Evolutionary conservation across 1,140 invertebrate species (phyloP).

Genomic region (Megathymus violae): DNA sequence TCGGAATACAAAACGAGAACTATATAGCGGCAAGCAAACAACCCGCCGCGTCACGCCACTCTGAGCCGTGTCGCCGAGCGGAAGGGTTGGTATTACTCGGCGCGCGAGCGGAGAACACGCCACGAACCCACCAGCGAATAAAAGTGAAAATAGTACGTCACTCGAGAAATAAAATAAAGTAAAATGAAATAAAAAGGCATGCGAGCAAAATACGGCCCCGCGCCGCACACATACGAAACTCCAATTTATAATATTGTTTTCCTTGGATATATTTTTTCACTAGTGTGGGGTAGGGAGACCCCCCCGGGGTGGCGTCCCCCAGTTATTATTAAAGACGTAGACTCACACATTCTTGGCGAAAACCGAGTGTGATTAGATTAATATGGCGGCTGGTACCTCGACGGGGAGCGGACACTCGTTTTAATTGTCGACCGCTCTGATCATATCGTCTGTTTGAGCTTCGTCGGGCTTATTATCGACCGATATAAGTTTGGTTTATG

Average conservation of each 20-base stretch:
- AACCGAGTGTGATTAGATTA: conserved; percentile 80
- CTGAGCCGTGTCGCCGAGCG: neutral
- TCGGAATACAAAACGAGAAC: conserved; percentile 33
- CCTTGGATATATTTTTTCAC: conserved; percentile 82
- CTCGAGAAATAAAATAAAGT: conserved; percentile 70
- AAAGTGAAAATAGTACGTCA: conserved; percentile 59
- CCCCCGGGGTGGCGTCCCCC: conserved; percentile 47
- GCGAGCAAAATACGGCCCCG: conserved; percentile 58
- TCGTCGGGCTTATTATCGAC: too few relatives aligned
- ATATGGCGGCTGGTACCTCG: conserved; percentile 57
- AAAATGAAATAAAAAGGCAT: conserved; percentile 70
- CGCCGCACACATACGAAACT: conserved; percentile 52
- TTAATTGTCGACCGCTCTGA: conserved; percentile 32
- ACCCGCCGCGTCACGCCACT: neutral
- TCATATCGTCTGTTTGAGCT: neutral
- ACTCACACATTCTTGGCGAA: conserved; percentile 78
- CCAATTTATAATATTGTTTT: conserved; percentile 84
- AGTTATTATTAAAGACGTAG: conserved; percentile 83
- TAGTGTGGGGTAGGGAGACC: conserved; percentile 60
- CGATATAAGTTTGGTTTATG: too few relatives aligned
- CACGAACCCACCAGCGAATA: conserved; percentile 36
- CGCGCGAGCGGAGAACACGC: conserved; percentile 1
- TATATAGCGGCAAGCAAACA: conserved; percentile 26
- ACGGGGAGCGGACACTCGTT: conserved; percentile 19
- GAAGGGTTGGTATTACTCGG: conserved; percentile 4